These are phyloP conservation scores for Chitala chitala DNA, from an alignment of 2,113 vertebrate genomes.

Conservation along the genomic window DNA sequence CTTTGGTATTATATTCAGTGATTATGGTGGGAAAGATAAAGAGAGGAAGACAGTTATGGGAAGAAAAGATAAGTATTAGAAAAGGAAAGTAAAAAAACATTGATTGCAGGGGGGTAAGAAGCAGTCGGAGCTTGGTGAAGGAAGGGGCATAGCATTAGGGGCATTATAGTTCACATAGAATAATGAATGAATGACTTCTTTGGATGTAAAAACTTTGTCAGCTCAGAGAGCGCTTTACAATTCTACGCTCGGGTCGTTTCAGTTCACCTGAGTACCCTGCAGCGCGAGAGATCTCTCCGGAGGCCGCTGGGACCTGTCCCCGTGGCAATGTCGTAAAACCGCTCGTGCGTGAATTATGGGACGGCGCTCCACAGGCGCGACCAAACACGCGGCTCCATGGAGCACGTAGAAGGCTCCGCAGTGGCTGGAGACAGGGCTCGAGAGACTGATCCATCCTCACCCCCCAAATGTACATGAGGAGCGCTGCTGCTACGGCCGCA, in stretches of 20 bases:
- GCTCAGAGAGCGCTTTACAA: slow-evolving; percentile 41
- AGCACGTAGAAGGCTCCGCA: too few relatives aligned
- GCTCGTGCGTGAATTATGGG: slow-evolving; percentile 53
- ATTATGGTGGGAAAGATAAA: too few relatives aligned
- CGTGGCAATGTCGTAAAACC: slow-evolving; percentile 29
- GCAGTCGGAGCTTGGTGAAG: neutral
- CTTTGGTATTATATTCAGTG: neutral
- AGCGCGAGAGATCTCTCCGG: slow-evolving; percentile 23
- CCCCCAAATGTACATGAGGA: too few relatives aligned
- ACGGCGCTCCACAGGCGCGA: slow-evolving; percentile 22
- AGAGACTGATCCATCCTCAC: too few relatives aligned
- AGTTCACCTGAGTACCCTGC: slow-evolving; percentile 50
- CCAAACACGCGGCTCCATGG: neutral
- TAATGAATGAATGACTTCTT: slow-evolving; percentile 33
- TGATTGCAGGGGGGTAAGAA: neutral
- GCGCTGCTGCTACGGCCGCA: too few relatives aligned
- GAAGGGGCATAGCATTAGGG: neutral
- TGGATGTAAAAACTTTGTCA: slow-evolving; percentile 34
- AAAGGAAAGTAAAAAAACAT: slow-evolving; percentile 41
- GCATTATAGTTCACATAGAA: slow-evolving; percentile 29
- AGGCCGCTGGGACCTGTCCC: slow-evolving; percentile 18
- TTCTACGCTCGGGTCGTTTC: slow-evolving; percentile 36
- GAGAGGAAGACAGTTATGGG: too few relatives aligned
- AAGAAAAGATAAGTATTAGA: neutral
- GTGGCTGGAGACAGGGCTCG: too few relatives aligned